Evolutionary conservation across 2,113 vertebrate genomes (phyloP), one percentile per base, ranked within the genome.

Genomic region (Siniperca knerii): DNA sequence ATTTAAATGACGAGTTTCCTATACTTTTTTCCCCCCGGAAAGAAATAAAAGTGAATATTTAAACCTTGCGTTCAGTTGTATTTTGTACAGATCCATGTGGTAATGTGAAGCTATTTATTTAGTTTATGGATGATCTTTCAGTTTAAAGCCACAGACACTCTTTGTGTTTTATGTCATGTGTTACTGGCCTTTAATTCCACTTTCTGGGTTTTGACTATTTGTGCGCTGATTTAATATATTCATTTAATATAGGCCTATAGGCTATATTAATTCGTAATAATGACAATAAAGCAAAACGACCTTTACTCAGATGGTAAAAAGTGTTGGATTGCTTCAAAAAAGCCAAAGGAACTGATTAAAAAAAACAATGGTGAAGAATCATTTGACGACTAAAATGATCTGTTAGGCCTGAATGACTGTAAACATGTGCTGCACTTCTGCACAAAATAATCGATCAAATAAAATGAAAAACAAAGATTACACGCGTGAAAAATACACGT

Each of bases 1-100:
- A 95, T 95, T 95, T 95, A 95, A 95, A 85, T 92, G 91, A 95
- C 92, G 81, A 94, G 75, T 95, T 95, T 95, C 92, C 84, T 88
- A 40, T 81, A 85, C 50, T 44, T 55, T 55, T 58, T 78, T 79
- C 37, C 11, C 11, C 4, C 46, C 93, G 87, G 84, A 93, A 92
- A 91, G 62, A 94, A 95, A 96, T 95, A 95, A 94, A 95, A 79
- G 37, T 81, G 52, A 88, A 68, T 93, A 94, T 91, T 89, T 89
- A 91, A 94, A 89, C 46, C 18, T 80, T 89, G 82, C 75, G 55
- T 83, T 92, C 68, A 75, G 29, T 86, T 79, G 76, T 84, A 82
- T 92, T 93, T 91, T 75, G 15, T 82, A 16, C 35, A 84, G 25
- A 75, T 71, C 6, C 64, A n/a, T 62, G 58, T 25, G 25, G 2